These are phyloP conservation scores for Mesaphorura yosii DNA, from an alignment of 1,140 invertebrate genomes.

Conservation along the genomic window DNA sequence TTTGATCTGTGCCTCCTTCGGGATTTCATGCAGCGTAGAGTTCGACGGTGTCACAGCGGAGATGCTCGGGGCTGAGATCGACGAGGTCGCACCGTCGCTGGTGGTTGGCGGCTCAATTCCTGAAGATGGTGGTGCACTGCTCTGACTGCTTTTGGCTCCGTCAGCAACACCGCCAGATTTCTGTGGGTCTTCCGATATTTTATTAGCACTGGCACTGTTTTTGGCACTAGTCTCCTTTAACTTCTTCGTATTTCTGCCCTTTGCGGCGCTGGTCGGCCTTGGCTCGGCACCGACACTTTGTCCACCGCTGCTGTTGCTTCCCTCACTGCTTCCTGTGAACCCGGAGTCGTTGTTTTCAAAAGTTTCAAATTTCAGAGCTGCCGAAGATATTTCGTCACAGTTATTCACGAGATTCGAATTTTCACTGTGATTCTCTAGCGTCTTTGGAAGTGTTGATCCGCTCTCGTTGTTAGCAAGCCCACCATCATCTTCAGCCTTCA, in stretches of 20 bases:
- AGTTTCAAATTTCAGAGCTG: background rate
- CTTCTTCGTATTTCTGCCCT: background rate
- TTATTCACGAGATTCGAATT: background rate
- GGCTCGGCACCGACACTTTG: background rate
- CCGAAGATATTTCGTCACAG: background rate
- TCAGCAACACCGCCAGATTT: background rate
- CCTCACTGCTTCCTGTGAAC: conserved; percentile 28
- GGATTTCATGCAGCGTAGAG: background rate
- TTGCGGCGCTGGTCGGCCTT: background rate
- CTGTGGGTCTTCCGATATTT: background rate
- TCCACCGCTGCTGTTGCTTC: conserved; percentile 15
- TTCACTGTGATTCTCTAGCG: background rate
- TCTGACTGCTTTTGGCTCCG: background rate
- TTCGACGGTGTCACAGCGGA: background rate
- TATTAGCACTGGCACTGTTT: background rate
- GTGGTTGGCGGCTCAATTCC: background rate
- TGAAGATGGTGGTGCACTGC: background rate
- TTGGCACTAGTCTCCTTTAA: background rate
- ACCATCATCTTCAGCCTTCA: conserved; percentile 23
- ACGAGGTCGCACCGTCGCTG: too few relatives aligned
- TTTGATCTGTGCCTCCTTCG: conserved; percentile 33
- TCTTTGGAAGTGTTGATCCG: conserved; percentile 10
- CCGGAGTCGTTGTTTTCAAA: conserved; percentile 24
- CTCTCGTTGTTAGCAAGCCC: conserved; percentile 28
- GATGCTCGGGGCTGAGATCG: background rate